These are phyloP conservation scores for Reticulitermes speratus DNA, from an alignment of 1,140 invertebrate genomes.

Conservation along the genomic window DNA sequence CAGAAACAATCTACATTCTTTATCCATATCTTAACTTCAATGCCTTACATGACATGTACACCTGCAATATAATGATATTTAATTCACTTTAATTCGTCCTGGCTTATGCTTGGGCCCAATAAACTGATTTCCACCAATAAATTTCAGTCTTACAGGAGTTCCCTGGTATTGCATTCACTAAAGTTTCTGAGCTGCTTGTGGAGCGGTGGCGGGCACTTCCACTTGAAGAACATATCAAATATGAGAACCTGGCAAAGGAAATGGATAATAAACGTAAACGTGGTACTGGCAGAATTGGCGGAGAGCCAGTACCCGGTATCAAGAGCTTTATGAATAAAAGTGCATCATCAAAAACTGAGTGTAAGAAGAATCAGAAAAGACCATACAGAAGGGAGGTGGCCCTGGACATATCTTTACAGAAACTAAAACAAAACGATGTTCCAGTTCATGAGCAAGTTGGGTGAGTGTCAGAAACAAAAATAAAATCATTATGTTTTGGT, in stretches of 20 bases:
- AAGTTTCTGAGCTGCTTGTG: conserved; percentile 46
- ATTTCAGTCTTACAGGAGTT: conserved; percentile 45
- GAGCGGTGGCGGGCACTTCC: conserved; percentile 47
- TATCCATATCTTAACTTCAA: no score
- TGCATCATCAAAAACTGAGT: no score
- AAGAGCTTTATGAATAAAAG: background rate
- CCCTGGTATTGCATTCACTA: conserved; percentile 45
- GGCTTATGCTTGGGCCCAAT: no score
- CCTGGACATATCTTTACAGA: background rate
- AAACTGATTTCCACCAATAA: background rate
- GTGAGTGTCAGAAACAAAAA: background rate
- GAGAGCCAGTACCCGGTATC: background rate
- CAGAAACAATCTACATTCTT: no score
- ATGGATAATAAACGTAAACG: conserved; percentile 31
- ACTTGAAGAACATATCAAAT: conserved; percentile 49
- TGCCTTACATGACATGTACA: no score
- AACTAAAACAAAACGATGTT: background rate
- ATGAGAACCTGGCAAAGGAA: conserved; percentile 44
- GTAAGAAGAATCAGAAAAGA: background rate
- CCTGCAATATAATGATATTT: no score
- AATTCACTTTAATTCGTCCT: no score
- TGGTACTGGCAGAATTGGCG: background rate
- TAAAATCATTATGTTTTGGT: no score
- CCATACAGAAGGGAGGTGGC: background rate
- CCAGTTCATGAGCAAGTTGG: background rate